Evolutionary conservation across 2,888 invertebrate species (phyloP).

Genomic region (Tanytarsus gracilentus): DNA sequence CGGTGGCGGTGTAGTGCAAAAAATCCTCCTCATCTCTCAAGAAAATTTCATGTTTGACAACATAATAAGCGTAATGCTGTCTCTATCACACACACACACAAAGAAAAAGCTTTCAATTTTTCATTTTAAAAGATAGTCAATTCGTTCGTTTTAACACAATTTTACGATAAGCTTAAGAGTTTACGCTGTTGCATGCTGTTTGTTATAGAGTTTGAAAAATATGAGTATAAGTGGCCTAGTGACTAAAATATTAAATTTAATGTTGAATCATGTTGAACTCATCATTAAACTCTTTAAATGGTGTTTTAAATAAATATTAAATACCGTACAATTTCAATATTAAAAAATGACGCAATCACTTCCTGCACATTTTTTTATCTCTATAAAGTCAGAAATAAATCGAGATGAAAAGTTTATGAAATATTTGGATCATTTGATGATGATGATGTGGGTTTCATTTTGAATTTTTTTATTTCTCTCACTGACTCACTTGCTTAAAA

Average conservation of each 20-base stretch:
- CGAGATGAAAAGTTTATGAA: slow-evolving; percentile 22
- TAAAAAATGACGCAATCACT: too few relatives aligned
- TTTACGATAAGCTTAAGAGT: background rate
- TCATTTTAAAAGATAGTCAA: slow-evolving; percentile 20
- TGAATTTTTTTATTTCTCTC: too few relatives aligned
- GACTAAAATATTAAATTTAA: too few relatives aligned
- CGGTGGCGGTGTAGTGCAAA: too few relatives aligned
- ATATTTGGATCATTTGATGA: slow-evolving; percentile 25
- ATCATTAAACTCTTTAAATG: too few relatives aligned
- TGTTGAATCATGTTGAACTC: too few relatives aligned
- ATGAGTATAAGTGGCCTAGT: background rate
- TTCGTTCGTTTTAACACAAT: background rate
- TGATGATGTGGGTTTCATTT: slow-evolving; percentile 24
- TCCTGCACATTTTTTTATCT: too few relatives aligned
- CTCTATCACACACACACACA: background rate
- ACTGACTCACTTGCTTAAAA: too few relatives aligned
- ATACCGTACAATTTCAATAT: too few relatives aligned
- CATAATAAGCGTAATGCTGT: slow-evolving; percentile 22
- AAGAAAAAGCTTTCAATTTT: slow-evolving; percentile 23
- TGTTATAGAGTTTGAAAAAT: background rate
- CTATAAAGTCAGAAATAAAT: too few relatives aligned
- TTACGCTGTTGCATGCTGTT: background rate
- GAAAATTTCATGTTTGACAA: slow-evolving; percentile 21
- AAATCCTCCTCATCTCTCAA: slow-evolving; percentile 1
- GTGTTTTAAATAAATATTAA: too few relatives aligned